Conservation (phyloP, 2,113 vertebrate species). For the Sorex fumeus region DNA sequence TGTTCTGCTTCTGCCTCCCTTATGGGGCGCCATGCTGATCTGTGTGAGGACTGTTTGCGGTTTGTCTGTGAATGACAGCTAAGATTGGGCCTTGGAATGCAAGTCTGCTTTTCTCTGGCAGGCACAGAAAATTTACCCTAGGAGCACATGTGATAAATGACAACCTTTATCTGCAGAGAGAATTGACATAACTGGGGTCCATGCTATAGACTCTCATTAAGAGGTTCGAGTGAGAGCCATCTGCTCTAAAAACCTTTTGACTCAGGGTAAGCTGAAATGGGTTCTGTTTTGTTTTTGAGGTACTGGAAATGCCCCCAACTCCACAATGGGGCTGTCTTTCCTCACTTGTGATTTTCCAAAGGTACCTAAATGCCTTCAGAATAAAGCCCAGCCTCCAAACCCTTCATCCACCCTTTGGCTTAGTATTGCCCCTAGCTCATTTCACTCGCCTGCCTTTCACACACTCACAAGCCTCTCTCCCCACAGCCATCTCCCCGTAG, state of each 20-base stretch:
- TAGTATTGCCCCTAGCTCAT: too few species aligned
- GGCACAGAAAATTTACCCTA: too few species aligned
- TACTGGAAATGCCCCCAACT: not conserved
- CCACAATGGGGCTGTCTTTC: too few species aligned
- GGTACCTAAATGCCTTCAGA: too few species aligned
- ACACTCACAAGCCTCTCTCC: too few species aligned
- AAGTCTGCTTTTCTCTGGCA: not conserved
- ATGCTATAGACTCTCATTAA: not conserved
- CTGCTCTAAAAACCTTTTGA: not conserved
- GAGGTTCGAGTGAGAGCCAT: not conserved
- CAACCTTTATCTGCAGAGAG: not conserved
- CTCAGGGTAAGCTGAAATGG: not conserved
- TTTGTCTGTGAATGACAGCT: not conserved
- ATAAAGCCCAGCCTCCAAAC: too few species aligned
- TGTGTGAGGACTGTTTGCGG: accelerated
- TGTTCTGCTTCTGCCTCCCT: not conserved
- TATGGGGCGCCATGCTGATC: not conserved
- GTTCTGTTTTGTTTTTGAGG: not conserved
- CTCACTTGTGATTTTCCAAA: too few species aligned
- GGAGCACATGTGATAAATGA: too few species aligned
- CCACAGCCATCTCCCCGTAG: too few species aligned
- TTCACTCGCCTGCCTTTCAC: too few species aligned
- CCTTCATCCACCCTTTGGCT: too few species aligned
- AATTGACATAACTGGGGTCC: not conserved
- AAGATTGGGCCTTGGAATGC: not conserved